Percentiles rank a stretch among this genome's conserved stretches.
These are phyloP conservation scores for Chrysomallon squamiferum DNA, from an alignment of 1,140 invertebrate genomes.

Conservation along the genomic window DNA sequence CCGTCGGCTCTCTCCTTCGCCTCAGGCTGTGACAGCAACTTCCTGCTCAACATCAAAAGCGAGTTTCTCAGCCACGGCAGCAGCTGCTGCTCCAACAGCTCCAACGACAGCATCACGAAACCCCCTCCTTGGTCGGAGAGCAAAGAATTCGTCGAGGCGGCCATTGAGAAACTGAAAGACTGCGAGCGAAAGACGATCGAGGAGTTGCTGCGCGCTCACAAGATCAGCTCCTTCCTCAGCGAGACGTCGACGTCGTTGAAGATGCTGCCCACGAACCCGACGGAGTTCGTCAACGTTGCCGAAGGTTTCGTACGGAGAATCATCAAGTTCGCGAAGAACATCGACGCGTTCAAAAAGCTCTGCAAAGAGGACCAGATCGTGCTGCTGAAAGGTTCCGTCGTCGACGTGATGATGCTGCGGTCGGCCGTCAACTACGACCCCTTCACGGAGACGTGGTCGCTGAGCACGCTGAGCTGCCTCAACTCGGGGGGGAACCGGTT, in stretches of 20 bases:
- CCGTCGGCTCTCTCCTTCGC: not conserved
- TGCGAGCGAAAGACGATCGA: conserved; percentile 29
- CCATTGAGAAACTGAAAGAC: conserved; percentile 21
- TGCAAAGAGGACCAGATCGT: conserved; percentile 55
- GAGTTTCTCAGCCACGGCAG: conserved; percentile 5
- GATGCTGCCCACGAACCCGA: conserved; percentile 35
- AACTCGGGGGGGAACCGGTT: not conserved
- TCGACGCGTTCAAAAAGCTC: conserved; percentile 45
- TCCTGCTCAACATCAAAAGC: conserved; percentile 17
- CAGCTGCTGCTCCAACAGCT: not conserved
- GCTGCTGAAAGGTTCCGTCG: conserved; percentile 54
- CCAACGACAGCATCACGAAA: not conserved
- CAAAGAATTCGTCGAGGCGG: conserved; percentile 19
- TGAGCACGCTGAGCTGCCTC: conserved; percentile 44
- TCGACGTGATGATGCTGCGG: conserved; percentile 57
- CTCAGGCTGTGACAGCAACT: conserved; percentile 7
- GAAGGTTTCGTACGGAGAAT: conserved; percentile 53
- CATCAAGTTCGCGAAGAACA: conserved; percentile 55
- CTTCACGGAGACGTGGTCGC: conserved; percentile 47
- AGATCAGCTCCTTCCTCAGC: conserved; percentile 38
- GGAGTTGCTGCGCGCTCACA: conserved; percentile 44
- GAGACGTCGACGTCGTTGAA: conserved; percentile 35
- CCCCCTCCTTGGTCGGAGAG: conserved; percentile 33
- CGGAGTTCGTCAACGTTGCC: conserved; percentile 56
- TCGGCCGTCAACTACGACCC: conserved; percentile 56